These are phyloP conservation scores for Pasiphila rectangulata DNA, from an alignment of 2,888 invertebrate genomes.

Conservation along the genomic window DNA sequence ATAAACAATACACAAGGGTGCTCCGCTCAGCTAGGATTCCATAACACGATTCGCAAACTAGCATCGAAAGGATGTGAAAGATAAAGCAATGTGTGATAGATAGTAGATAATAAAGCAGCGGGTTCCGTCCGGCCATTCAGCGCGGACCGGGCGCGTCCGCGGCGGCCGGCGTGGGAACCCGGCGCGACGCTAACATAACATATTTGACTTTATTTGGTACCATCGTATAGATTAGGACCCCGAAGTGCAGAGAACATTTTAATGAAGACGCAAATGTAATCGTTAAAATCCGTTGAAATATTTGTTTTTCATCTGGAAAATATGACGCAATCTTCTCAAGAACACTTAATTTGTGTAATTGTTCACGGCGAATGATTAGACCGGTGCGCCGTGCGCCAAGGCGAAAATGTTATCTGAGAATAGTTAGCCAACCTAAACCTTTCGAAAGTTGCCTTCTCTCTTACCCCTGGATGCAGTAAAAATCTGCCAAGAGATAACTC, in stretches of 20 bases:
- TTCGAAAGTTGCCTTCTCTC: too few species aligned
- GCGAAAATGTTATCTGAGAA: neutral
- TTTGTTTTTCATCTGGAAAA: slow-evolving; percentile 5
- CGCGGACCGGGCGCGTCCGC: neutral
- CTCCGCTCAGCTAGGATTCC: neutral
- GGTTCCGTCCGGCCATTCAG: slow-evolving; percentile 8
- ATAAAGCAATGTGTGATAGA: neutral
- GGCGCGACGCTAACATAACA: neutral
- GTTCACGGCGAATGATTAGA: too few species aligned
- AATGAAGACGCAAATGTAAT: neutral
- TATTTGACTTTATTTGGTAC: too few species aligned
- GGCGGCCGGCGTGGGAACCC: neutral
- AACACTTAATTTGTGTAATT: neutral
- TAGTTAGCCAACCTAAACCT: too few species aligned
- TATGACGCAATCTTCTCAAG: neutral
- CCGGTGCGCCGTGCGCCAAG: too few species aligned
- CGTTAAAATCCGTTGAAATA: slow-evolving; percentile 5
- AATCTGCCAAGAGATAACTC: too few species aligned
- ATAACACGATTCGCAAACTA: slow-evolving; percentile 1
- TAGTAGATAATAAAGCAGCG: too few species aligned
- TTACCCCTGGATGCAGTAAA: too few species aligned
- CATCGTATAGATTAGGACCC: too few species aligned
- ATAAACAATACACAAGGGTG: neutral
- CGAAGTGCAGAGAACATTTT: neutral
- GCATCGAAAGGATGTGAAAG: slow-evolving; percentile 2